These are phyloP conservation scores for Sogatella furcifera DNA, from an alignment of 1,140 invertebrate genomes.

Conservation along the genomic window DNA sequence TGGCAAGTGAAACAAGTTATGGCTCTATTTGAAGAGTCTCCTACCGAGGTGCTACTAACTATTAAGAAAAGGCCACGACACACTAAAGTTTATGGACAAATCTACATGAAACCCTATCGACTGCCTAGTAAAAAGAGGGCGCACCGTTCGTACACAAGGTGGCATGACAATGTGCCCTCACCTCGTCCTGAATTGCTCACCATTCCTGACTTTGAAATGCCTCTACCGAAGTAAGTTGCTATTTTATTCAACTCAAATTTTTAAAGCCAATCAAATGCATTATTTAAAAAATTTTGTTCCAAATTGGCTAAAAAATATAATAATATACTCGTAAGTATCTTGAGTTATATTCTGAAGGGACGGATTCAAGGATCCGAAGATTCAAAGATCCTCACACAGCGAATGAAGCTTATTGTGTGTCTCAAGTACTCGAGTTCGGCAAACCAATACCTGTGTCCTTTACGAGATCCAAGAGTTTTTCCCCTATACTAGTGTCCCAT, in stretches of 20 bases:
- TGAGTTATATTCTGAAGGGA: too few relatives aligned
- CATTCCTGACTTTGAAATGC: constrained; percentile 50
- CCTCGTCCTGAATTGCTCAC: constrained; percentile 50
- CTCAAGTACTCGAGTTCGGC: too few relatives aligned
- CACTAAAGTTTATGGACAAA: constrained; percentile 70
- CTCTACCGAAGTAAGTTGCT: constrained; percentile 40
- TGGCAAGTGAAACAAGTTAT: constrained; percentile 78
- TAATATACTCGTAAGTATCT: too few relatives aligned
- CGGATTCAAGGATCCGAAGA: too few relatives aligned
- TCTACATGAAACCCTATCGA: constrained; percentile 67
- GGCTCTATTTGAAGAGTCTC: constrained; percentile 60
- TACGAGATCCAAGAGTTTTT: too few relatives aligned
- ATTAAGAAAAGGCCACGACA: constrained; percentile 76
- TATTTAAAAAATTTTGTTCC: too few relatives aligned
- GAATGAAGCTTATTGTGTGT: too few relatives aligned
- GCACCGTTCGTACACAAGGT: constrained; percentile 42
- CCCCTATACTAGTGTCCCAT: too few relatives aligned
- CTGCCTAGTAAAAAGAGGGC: constrained; percentile 62
- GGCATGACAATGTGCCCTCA: constrained; percentile 53
- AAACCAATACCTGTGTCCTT: too few relatives aligned
- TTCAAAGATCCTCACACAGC: too few relatives aligned
- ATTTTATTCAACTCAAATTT: neutral
- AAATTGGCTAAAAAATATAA: too few relatives aligned
- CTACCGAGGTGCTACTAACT: constrained; percentile 68
- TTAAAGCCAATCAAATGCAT: too few relatives aligned